Conservation (phyloP, 2,797 vertebrate genomes). For the Cheirogaleus major region DNA sequence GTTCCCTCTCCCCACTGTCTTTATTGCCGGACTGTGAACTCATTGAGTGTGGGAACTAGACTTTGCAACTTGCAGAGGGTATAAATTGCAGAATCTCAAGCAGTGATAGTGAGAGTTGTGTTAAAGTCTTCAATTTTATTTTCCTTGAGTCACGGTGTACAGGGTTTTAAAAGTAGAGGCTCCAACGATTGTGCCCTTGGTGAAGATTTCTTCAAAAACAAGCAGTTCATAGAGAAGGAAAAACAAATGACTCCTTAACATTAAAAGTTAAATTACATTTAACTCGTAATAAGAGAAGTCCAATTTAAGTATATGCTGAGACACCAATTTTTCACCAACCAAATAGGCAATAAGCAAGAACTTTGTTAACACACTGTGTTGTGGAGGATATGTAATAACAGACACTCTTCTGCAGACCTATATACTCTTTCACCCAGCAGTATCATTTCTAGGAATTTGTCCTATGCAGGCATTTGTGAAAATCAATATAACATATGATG, state of each 20-base stretch:
- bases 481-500: not conserved
- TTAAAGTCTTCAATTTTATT: constrained; percentile 27
- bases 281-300: not conserved
- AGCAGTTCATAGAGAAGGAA: constrained; percentile 33
- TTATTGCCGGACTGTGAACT: constrained; percentile 49
- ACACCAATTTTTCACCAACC: not conserved
- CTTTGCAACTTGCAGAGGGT: not conserved
- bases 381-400: not conserved
- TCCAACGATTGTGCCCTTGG: not conserved
- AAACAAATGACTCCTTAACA: constrained; percentile 25
- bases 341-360: constrained; percentile 20
- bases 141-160: constrained; percentile 42
- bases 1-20: not conserved
- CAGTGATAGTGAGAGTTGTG: not conserved
- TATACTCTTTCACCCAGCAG: not conserved
- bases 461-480: not conserved
- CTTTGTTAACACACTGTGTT: not conserved
- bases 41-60: not conserved
- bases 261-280: constrained; percentile 49
- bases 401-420: not conserved
- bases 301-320: not conserved
- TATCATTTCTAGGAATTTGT: constrained; percentile 9
- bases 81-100: not conserved
- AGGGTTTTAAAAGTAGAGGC: constrained; percentile 64
- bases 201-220: constrained; percentile 64